Conservation (phyloP, 1,140 invertebrate species). For the Procambarus clarkii region DNA sequence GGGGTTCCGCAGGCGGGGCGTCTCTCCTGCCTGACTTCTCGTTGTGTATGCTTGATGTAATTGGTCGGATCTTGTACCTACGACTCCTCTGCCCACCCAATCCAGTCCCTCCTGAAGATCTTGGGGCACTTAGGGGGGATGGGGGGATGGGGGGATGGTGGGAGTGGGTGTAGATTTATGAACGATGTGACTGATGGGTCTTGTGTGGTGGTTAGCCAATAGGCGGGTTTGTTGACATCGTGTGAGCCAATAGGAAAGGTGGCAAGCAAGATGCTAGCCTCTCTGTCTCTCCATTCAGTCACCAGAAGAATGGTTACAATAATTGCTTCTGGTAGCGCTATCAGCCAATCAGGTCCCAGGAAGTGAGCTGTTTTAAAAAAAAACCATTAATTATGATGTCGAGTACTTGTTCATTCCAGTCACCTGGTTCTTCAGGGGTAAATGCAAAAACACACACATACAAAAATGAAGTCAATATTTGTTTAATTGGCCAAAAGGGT, state of each 20-base stretch:
- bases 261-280: too few species aligned
- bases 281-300: too few species aligned
- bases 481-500: slow-evolving; percentile 20
- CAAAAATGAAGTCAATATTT: slow-evolving; percentile 22
- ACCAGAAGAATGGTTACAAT: slow-evolving; percentile 27
- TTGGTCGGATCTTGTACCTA: background rate
- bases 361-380: slow-evolving; percentile 29
- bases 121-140: too few species aligned
- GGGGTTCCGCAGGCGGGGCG: slow-evolving; percentile 10
- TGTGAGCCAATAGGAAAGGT: slow-evolving; percentile 12
- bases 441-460: slow-evolving; percentile 24
- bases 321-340: slow-evolving; percentile 37
- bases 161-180: background rate
- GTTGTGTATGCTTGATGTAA: slow-evolving; percentile 32
- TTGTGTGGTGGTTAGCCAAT: background rate
- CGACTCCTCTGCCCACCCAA: background rate
- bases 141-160: too few species aligned
- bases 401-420: slow-evolving; percentile 20
- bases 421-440: background rate
- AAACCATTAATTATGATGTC: slow-evolving; percentile 17
- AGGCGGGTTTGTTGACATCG: slow-evolving; percentile 13
- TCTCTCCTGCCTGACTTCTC: background rate
- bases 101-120: too few species aligned
- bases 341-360: slow-evolving; percentile 31
- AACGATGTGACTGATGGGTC: slow-evolving; percentile 1